Percentiles rank a stretch among this genome's conserved stretches.
phyloP scores from a whole-genome alignment of 2,888 invertebrate species.

The Cheilosia grossa region DNA sequence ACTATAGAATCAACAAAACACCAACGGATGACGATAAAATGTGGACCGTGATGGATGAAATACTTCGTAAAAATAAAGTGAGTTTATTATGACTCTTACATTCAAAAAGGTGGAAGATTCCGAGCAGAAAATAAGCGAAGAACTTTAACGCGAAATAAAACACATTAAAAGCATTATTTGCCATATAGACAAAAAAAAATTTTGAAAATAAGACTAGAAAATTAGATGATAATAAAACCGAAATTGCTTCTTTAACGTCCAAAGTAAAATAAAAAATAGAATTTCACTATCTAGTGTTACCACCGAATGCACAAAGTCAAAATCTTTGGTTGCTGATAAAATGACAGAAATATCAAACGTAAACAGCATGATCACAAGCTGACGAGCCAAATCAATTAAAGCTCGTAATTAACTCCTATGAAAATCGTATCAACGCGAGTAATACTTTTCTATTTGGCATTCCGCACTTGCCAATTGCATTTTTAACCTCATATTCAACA shows the following conservation, averaged over 20 bases:
- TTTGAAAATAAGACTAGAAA: neutral
- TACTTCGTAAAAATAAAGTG: neutral
- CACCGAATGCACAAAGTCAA: neutral
- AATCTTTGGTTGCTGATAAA: neutral
- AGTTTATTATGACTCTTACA: neutral
- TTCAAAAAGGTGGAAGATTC: neutral
- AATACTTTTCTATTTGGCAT: slow-evolving; percentile 7
- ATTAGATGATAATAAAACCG: slow-evolving; percentile 2
- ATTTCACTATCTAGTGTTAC: neutral
- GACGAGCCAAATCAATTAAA: neutral
- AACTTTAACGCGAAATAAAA: neutral
- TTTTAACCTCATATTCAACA: neutral
- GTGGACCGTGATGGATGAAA: neutral
- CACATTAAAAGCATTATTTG: too few relatives aligned
- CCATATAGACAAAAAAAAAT: too few relatives aligned
- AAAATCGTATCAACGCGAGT: neutral
- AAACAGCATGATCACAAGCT: neutral
- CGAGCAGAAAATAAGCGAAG: neutral
- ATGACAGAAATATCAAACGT: neutral
- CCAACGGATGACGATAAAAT: neutral
- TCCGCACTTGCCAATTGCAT: slow-evolving; percentile 1
- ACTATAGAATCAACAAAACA: too few relatives aligned
- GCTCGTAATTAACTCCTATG: neutral
- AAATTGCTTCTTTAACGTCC: neutral
- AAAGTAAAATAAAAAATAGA: neutral